Conservation (phyloP, 1,140 invertebrate genomes). For the Vanessa atalanta region DNA sequence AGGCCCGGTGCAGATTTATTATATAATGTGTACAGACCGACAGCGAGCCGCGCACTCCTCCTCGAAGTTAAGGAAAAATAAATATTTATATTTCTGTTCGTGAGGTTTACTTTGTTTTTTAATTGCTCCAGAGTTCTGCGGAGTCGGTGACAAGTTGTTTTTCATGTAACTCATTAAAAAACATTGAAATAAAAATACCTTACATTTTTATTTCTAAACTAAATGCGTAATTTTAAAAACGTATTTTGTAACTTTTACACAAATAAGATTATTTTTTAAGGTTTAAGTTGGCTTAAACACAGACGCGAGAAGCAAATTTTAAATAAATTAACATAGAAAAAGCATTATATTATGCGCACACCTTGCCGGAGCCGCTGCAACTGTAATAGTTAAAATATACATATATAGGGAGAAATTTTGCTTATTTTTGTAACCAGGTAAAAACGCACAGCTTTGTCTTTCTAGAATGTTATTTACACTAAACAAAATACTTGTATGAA, state of each 20-base stretch:
- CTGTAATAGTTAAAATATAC: conserved; percentile 1
- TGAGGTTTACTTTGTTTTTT: conserved; percentile 8
- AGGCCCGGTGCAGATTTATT: no score
- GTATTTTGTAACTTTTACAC: not conserved
- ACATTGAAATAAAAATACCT: not conserved
- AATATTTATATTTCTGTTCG: conserved; percentile 4
- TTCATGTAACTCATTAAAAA: not conserved
- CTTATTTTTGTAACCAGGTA: not conserved
- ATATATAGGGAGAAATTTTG: not conserved
- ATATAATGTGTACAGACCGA: no score
- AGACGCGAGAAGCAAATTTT: not conserved
- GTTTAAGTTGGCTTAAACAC: conserved; percentile 6
- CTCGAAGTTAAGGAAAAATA: not conserved
- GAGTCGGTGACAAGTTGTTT: conserved; percentile 5
- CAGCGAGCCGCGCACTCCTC: not conserved
- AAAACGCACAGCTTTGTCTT: not conserved
- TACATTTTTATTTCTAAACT: not conserved
- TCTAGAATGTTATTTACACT: not conserved
- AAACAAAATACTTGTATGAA: not conserved
- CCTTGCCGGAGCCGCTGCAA: not conserved
- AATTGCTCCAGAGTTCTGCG: conserved; percentile 5
- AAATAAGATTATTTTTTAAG: not conserved
- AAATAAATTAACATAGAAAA: conserved; percentile 13
- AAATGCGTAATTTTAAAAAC: not conserved
- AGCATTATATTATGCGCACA: conserved; percentile 2